Conservation (phyloP, 2,113 vertebrate species). For the Cinclus mexicanus region DNA sequence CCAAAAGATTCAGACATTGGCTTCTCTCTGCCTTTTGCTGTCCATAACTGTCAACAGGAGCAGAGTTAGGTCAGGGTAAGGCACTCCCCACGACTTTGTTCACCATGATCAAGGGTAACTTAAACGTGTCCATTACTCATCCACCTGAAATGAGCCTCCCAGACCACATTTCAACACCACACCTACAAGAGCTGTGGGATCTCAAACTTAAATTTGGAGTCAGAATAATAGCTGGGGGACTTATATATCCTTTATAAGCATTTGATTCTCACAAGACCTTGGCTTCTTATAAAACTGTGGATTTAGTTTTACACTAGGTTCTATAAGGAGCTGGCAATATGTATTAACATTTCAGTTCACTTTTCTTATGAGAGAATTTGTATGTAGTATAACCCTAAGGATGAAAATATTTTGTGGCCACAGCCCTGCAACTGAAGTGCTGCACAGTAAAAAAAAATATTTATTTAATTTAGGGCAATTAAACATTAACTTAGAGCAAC, state of each 20-base stretch:
- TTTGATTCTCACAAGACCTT: conserved; percentile 1
- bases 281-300: neutral
- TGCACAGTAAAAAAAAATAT: neutral
- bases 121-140: neutral
- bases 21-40: neutral
- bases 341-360: neutral
- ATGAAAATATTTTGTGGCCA: neutral
- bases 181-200: conserved; percentile 5
- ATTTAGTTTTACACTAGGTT: conserved; percentile 18
- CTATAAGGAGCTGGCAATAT: neutral
- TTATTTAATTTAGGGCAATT: neutral
- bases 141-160: neutral
- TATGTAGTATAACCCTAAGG: neutral
- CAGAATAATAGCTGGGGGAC: neutral
- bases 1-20: neutral
- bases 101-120: neutral
- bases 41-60: neutral
- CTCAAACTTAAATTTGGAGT: neutral
- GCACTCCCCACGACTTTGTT: neutral
- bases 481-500: neutral
- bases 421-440: neutral
- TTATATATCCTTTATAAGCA: neutral
- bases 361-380: neutral
- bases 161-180: neutral
- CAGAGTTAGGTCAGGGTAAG: neutral